Conservation (phyloP, 2,888 invertebrate genomes). For the Drosophila kanekoi region DNA sequence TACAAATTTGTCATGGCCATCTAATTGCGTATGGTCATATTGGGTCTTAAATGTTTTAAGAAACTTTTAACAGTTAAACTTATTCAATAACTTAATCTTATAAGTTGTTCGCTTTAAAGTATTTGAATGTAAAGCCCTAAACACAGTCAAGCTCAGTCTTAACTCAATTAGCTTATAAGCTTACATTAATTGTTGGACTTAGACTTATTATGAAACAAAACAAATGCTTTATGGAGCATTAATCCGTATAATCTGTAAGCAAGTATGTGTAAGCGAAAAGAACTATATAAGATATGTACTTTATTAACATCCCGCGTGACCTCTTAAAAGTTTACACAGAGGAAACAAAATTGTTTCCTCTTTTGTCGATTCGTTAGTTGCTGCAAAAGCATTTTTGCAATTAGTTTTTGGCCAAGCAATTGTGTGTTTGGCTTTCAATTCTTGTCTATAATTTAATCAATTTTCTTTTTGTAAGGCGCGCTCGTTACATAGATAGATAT, state of each 20-base stretch:
- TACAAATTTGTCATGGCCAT: constrained; percentile 2
- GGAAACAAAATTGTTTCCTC: constrained; percentile 16
- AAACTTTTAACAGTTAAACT: too few species aligned
- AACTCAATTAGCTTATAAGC: constrained; percentile 7
- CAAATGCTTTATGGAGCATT: neutral
- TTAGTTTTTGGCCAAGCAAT: constrained; percentile 19
- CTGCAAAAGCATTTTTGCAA: constrained; percentile 8
- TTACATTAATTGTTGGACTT: neutral
- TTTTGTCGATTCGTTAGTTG: neutral
- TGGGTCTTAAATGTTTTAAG: constrained; percentile 11
- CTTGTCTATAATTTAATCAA: constrained; percentile 48
- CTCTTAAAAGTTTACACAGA: neutral
- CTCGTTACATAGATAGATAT: constrained; percentile 34
- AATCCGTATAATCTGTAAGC: too few species aligned
- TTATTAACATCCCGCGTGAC: neutral
- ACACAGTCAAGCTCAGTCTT: neutral
- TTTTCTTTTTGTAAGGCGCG: constrained; percentile 37
- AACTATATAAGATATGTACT: too few species aligned
- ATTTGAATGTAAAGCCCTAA: neutral
- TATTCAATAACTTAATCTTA: neutral
- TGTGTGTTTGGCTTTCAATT: constrained; percentile 41
- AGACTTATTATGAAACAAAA: neutral
- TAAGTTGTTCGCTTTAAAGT: neutral
- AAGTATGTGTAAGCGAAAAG: too few species aligned
- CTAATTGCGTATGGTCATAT: constrained; percentile 1